phyloP scores from a whole-genome alignment of 2,797 vertebrate species.

The Urophycis tenuis region DNA sequence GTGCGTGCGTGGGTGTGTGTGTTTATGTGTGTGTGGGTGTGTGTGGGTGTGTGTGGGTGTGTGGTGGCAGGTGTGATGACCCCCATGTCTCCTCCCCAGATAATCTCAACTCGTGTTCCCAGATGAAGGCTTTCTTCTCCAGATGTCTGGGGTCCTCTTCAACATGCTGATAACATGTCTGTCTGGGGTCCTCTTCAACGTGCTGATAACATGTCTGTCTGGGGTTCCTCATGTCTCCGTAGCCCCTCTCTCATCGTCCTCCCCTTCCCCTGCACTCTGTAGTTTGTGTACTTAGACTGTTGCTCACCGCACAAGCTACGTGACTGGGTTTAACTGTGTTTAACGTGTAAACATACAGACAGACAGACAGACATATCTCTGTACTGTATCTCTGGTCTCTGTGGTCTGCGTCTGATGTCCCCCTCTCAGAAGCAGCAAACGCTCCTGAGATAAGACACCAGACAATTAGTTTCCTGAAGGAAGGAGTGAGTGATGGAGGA shows the following conservation, averaged over 20 bases:
- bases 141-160: not conserved
- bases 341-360: not conserved
- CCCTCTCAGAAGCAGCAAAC: not conserved
- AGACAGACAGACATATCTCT: slow-evolving; percentile 3
- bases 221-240: not conserved
- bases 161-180: not conserved
- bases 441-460: not conserved
- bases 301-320: not conserved
- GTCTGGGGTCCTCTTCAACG: not conserved
- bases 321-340: too few relatives aligned
- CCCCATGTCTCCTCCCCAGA: not conserved
- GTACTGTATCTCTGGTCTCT: too few relatives aligned
- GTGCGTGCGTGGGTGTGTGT: not conserved
- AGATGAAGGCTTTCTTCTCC: not conserved
- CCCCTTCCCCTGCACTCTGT: not conserved
- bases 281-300: not conserved
- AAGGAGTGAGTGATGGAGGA: not conserved
- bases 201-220: not conserved
- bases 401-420: too few relatives aligned
- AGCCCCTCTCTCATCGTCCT: not conserved
- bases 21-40: not conserved
- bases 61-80: not conserved
- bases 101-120: not conserved
- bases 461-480: not conserved
- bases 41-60: not conserved